Percentiles rank a stretch among this genome's conserved stretches.
These are phyloP conservation scores for Squalus acanthias DNA, from an alignment of 2,797 vertebrate genomes.

Conservation along the genomic window DNA sequence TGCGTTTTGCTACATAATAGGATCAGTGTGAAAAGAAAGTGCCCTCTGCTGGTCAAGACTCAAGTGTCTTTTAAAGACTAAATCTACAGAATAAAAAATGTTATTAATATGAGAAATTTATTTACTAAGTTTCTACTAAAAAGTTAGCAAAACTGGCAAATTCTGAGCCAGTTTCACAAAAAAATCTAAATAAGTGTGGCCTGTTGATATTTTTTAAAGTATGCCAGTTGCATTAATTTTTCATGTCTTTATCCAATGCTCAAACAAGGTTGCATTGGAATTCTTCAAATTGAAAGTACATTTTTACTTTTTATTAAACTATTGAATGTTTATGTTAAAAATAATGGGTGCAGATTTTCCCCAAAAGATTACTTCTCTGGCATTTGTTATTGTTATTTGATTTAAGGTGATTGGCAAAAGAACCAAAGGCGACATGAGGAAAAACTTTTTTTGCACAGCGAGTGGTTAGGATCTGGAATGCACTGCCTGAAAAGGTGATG, in stretches of 20 bases:
- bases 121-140: background rate
- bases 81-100: background rate
- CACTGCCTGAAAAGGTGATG: no score
- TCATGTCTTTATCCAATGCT: background rate
- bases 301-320: background rate
- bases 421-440: no score
- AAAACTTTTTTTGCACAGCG: no score
- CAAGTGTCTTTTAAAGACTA: background rate
- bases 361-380: background rate
- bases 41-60: background rate
- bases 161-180: background rate
- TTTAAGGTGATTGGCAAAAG: no score
- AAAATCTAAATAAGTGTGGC: background rate
- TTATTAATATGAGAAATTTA: background rate
- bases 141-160: background rate
- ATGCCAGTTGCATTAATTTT: background rate
- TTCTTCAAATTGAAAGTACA: background rate
- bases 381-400: background rate
- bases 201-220: background rate
- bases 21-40: background rate
- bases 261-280: background rate
- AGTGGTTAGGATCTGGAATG: no score
- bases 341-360: background rate
- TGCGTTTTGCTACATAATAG: background rate
- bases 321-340: background rate